Base-by-base conservation (phyloP, 1,140 invertebrate genomes). In the Brachystomella parvula region DNA sequence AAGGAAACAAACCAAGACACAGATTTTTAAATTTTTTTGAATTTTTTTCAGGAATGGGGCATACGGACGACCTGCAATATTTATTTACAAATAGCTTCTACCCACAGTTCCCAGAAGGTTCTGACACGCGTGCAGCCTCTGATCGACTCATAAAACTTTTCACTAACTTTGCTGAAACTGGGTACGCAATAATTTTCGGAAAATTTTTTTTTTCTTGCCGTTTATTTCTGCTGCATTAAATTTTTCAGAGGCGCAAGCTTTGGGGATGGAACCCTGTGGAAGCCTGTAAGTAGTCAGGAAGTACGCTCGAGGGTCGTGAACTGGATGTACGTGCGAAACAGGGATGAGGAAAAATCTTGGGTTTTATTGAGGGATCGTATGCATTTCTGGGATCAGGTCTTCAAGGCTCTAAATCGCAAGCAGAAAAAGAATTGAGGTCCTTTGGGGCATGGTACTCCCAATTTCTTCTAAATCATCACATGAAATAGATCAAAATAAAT, bases 61-160 rank as follows among this genome's bases (percentile, higher is more conserved):
- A 53, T 53, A 24, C 49, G 24, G 49, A 53, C 49, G 49, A 53
- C 21, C 24, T 53, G 9, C 49, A 53, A 24, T 53, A 53, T 53
- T 24, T 53, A 9, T 53, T 53, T 24, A 53, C 49, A 6, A 15
- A 15, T 24, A 6, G 6, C 49, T 24, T 9, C 9, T 53, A 53
- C 24, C 49, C 49, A 15, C 9, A 3, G 9, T 53, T 53, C 24
- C 15, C 12, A 26, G 12, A 12, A 19, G 21, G 24, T 53, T 53
- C 49, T 17, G 49, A 53, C 49, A 53, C 49, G 6, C 21, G 12
- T 3, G 24, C 9, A 15, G 49, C 49, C 9, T 53, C 49, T 15
- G 12, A 53, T 17, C 49, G 49, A 53, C 21, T 53, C 6, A 24
- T 53, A 12, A 44, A 44, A 44, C 9, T 44, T 44, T 44, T 44